A percentile compares a stretch with the other conserved stretches of the same genome.
Evolutionary conservation across 2,113 vertebrate genomes (phyloP).

Genomic region (Onychostruthus taczanowskii): DNA sequence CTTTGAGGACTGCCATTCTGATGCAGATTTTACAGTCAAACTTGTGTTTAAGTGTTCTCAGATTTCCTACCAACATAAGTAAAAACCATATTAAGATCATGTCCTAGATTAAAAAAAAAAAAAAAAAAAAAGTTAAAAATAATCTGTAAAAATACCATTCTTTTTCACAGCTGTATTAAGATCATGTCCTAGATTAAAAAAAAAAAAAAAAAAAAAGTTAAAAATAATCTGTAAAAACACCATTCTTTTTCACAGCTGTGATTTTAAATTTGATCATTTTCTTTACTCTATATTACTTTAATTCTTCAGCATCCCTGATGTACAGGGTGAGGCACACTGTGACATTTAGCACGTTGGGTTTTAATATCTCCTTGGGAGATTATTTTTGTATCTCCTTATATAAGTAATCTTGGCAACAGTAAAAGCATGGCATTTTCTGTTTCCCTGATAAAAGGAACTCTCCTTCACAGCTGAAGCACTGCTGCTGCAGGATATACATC

Average conservation of each 20-base stretch:
- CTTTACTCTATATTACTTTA: not conserved
- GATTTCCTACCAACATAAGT: not conserved
- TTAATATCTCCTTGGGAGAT: not conserved
- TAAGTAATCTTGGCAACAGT: constrained; percentile 8
- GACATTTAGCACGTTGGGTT: not conserved
- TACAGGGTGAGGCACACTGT: not conserved
- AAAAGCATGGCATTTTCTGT: not conserved
- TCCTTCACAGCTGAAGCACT: not conserved
- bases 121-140: not conserved
- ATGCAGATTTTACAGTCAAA: not conserved
- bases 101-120: not conserved
- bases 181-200: not conserved
- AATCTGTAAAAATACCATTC: not conserved
- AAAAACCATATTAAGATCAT: not conserved
- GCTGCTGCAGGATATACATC: not conserved
- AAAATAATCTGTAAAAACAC: not conserved
- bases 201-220: not conserved
- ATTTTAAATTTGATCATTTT: not conserved
- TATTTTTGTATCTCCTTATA: constrained; percentile 20
- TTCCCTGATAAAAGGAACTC: not conserved
- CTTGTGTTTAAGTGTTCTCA: not conserved
- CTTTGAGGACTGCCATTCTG: not conserved
- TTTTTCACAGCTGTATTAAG: not conserved
- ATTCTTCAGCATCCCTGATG: not conserved
- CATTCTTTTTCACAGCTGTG: not conserved